Conservation (phyloP, 2,888 invertebrate genomes). For the Agrypnus murinus region DNA sequence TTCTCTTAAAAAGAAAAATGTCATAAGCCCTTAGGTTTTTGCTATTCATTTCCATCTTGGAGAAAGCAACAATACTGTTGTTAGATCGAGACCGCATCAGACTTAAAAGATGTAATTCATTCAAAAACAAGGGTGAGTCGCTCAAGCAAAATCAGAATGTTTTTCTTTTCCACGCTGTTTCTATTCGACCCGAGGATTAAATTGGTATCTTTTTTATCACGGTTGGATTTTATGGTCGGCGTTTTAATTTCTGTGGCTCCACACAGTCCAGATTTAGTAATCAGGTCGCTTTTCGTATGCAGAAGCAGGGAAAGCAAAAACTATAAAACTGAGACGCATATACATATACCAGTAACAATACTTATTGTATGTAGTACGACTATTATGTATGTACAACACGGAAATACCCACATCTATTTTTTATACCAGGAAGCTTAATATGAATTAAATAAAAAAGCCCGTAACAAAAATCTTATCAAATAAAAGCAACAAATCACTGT, state of each 20-base stretch:
- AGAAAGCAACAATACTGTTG: not conserved
- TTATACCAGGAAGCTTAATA: constrained; percentile 29
- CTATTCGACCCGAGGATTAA: constrained; percentile 47
- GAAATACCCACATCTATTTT: constrained; percentile 26
- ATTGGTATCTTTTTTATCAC: constrained; percentile 51
- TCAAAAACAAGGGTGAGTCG: constrained; percentile 40
- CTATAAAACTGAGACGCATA: constrained; percentile 9
- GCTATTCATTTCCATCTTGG: no score
- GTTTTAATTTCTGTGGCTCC: constrained; percentile 51
- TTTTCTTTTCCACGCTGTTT: constrained; percentile 45
- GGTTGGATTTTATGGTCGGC: constrained; percentile 47
- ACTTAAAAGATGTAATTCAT: constrained; percentile 39
- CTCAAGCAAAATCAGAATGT: constrained; percentile 41
- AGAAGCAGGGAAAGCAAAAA: constrained; percentile 21
- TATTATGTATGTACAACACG: no score
- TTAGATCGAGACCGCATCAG: not conserved
- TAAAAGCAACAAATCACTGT: constrained; percentile 50
- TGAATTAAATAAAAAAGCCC: constrained; percentile 39
- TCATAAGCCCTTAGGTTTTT: no score
- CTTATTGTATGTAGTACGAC: not conserved
- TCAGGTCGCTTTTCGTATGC: constrained; percentile 45
- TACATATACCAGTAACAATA: constrained; percentile 11
- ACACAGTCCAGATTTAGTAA: constrained; percentile 48
- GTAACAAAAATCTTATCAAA: constrained; percentile 45
- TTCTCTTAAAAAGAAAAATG: no score